Evolutionary conservation across 2,113 vertebrate genomes (phyloP), one percentile per base, ranked within the genome.

Genomic region (Podocnemis expansa): DNA sequence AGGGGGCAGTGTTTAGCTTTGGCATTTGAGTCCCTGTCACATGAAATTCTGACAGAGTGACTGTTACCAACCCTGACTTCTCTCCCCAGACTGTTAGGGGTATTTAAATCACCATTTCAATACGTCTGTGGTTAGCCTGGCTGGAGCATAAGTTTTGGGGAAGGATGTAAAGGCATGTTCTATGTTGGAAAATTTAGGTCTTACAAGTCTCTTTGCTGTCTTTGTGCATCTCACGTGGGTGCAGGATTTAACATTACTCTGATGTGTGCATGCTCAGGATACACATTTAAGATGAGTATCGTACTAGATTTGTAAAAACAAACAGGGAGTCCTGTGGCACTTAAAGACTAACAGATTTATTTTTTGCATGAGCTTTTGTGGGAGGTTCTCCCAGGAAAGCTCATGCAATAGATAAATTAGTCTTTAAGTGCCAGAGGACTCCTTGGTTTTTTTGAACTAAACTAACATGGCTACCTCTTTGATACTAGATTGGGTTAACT

Each of bases 51-150:
- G 14, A 1, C 1, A 2, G 7, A 60, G 67, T 14, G 29, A 17
- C 5, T 25, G 1, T 3, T 41, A 0, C 0, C 29, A 85, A 16
- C 9, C 19, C 34, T 2, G n/a, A 78, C n/a, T 47, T 17, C 1
- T 38, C 60, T 67, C n/a, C 8, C 21, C 34, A 19, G 31, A 8
- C 60, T n/a, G n/a, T n/a, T n/a, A 17, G 6, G n/a, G 29, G 7
- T 67, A 7, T 34, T n/a, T 34, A 19, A n/a, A 67, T 67, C 31
- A 5, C 13, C 16, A 38, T 38, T 70, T 70, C 16, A 38, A 9
- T 70, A 70, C 19, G 17, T 22, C 7, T 76, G 43, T 45, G 25
- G 41, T 25, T 27, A 45, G 63, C n/a, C n/a, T 76, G 24, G 13
- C 24, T 75, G 38, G 38, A 75, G 25, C 70, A 3, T 10, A 43